Evolutionary conservation across 2,113 vertebrate species (phyloP).

Genomic region (Tautogolabrus adspersus): DNA sequence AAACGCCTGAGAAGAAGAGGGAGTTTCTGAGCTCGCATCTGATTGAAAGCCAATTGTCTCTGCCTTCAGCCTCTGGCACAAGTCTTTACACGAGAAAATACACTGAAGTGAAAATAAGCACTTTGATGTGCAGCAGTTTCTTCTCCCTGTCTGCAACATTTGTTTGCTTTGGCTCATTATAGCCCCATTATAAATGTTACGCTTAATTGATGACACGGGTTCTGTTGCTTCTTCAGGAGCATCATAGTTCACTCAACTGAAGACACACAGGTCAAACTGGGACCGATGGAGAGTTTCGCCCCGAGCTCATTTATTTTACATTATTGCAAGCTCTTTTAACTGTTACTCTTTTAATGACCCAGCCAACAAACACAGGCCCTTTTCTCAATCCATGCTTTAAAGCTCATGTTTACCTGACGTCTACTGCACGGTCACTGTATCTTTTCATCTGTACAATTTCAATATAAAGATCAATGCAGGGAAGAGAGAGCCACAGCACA

Average conservation of each 20-base stretch:
- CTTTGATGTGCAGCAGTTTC: conserved; percentile 37
- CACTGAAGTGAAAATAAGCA: conserved; percentile 27
- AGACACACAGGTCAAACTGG: conserved; percentile 35
- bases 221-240: conserved; percentile 46
- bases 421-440: conserved; percentile 14
- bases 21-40: conserved; percentile 37
- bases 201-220: conserved; percentile 54
- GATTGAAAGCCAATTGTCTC: conserved; percentile 62
- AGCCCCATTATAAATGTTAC: conserved; percentile 6
- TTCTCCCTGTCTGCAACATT: neutral
- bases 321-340: conserved; percentile 18
- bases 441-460: conserved; percentile 40
- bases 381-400: conserved; percentile 15
- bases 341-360: conserved; percentile 8
- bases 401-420: conserved; percentile 17
- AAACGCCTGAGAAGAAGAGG: conserved; percentile 46
- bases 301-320: conserved; percentile 43
- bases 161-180: conserved; percentile 48
- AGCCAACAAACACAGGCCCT: conserved; percentile 15
- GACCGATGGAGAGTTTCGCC: conserved; percentile 27
- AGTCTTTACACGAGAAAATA: conserved; percentile 37
- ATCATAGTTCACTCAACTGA: conserved; percentile 15
- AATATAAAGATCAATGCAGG: conserved; percentile 46
- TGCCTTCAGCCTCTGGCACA: conserved; percentile 36
- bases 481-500: conserved; percentile 40